Conservation (phyloP, 2,888 invertebrate genomes). For the Hydriomena furcata region DNA sequence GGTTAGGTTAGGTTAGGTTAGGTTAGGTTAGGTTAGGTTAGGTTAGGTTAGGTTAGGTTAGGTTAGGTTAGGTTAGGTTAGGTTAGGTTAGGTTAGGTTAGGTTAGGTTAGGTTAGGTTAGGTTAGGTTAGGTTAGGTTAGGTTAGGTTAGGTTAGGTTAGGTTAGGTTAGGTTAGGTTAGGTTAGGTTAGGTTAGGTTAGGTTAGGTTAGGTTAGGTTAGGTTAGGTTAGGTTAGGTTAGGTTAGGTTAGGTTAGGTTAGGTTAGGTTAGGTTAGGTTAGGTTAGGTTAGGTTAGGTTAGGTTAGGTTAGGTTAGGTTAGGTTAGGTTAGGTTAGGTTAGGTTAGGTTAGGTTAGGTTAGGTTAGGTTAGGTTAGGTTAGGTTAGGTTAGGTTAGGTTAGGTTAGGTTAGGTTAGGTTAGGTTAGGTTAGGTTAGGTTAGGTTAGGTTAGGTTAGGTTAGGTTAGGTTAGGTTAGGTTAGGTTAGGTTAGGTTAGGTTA, state of each 20-base stretch:
- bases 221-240: constrained; percentile 38
- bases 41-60: constrained; percentile 33
- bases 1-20: constrained; percentile 29
- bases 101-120: constrained; percentile 32
- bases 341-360: constrained; percentile 40
- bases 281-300: constrained; percentile 36
- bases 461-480: constrained; percentile 7
- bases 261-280: constrained; percentile 37
- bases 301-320: constrained; percentile 37
- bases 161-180: constrained; percentile 40
- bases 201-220: constrained; percentile 38
- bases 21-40: constrained; percentile 29
- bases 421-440: constrained; percentile 8
- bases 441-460: constrained; percentile 8
- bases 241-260: constrained; percentile 38
- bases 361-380: constrained; percentile 39
- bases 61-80: constrained; percentile 35
- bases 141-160: constrained; percentile 38
- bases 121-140: constrained; percentile 37
- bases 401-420: constrained; percentile 8
- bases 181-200: constrained; percentile 37
- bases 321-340: constrained; percentile 38
- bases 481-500: constrained; percentile 8
- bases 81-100: constrained; percentile 33
- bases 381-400: constrained; percentile 31